Evolutionary conservation across 1,140 invertebrate genomes (phyloP).

Genomic region (Steinernema feltiae): DNA sequence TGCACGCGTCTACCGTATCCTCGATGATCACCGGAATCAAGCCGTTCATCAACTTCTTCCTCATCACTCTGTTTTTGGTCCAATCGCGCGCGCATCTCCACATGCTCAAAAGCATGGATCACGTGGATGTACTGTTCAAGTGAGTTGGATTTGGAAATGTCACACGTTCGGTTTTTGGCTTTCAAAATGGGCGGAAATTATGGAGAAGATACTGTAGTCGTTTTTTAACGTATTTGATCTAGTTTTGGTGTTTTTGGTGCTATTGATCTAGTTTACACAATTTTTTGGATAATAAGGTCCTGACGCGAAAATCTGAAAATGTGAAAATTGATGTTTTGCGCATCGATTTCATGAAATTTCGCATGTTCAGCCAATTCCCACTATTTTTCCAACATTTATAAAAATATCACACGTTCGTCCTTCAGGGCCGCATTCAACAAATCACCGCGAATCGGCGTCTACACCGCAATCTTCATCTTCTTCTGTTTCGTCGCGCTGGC

Average conservation of each 20-base stretch:
- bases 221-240: too few relatives aligned
- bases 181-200: neutral
- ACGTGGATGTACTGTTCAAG: constrained; percentile 19
- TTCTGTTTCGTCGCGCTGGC: constrained; percentile 25
- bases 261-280: too few relatives aligned
- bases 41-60: constrained; percentile 41
- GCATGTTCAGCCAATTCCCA: too few relatives aligned
- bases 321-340: too few relatives aligned
- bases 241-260: too few relatives aligned
- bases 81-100: constrained; percentile 37
- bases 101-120: constrained; percentile 40
- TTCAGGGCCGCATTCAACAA: constrained; percentile 39
- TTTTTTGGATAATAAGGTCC: too few relatives aligned
- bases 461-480: constrained; percentile 37
- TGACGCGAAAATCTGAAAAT: too few relatives aligned
- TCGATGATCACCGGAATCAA: constrained; percentile 50
- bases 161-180: constrained; percentile 10
- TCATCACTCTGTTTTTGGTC: constrained; percentile 41
- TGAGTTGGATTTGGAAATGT: constrained; percentile 13
- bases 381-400: too few relatives aligned
- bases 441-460: constrained; percentile 35
- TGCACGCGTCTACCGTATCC: constrained; percentile 49
- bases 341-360: too few relatives aligned
- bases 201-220: too few relatives aligned
- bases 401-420: neutral